phyloP scores from a whole-genome alignment of 2,797 vertebrate genomes.

The Tympanoctomys barrerae region DNA sequence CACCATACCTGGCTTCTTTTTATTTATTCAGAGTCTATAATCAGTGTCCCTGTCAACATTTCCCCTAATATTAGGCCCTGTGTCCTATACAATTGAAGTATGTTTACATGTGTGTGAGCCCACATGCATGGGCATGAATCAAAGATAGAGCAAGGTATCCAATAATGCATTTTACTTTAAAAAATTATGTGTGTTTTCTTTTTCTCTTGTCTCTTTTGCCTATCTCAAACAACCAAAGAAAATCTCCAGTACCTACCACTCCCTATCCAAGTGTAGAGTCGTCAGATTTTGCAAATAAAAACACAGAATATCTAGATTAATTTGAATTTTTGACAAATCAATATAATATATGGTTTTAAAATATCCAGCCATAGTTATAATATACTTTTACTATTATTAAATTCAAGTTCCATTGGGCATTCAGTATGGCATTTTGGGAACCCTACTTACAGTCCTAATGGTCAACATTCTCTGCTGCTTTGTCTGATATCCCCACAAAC shows the following conservation, averaged over 20 bases:
- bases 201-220: not conserved
- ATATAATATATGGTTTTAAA: not conserved
- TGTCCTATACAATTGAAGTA: not conserved
- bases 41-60: not conserved
- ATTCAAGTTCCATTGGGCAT: not conserved
- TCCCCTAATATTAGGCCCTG: not conserved
- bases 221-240: not conserved
- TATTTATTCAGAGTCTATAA: constrained; percentile 25
- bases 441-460: not conserved
- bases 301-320: not conserved
- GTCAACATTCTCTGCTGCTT: not conserved
- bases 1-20: not conserved
- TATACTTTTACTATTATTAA: not conserved
- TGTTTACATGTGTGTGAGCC: too few species aligned
- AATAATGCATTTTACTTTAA: not conserved
- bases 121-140: not conserved
- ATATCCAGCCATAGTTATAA: not conserved
- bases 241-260: not conserved
- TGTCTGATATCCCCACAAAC: not conserved
- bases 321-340: constrained; percentile 41
- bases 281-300: constrained; percentile 26
- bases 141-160: not conserved
- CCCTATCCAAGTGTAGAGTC: not conserved
- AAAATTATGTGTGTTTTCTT: not conserved
- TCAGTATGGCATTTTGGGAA: not conserved